Conservation (phyloP, 2,797 vertebrate species). For the Ataeniobius toweri region DNA sequence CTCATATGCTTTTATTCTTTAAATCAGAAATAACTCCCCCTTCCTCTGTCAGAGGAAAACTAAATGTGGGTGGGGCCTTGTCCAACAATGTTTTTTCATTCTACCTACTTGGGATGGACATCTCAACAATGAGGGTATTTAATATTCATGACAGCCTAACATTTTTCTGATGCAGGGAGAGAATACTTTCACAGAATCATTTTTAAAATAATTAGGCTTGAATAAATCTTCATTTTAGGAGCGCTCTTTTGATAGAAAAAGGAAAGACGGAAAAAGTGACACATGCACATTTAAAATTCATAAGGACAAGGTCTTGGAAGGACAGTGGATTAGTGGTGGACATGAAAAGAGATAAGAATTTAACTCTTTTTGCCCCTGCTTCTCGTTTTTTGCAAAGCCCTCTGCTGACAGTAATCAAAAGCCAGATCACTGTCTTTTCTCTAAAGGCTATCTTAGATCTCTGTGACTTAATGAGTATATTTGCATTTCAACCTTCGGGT, state of each 20-base stretch:
- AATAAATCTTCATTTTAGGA: conserved; percentile 57
- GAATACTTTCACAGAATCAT: conserved; percentile 46
- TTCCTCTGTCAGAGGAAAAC: conserved; percentile 59
- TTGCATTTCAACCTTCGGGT: conserved; percentile 69
- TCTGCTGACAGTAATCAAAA: conserved; percentile 57
- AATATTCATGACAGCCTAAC: conserved; percentile 69
- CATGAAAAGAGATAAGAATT: conserved; percentile 60
- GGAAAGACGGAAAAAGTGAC: conserved; percentile 2
- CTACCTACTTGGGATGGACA: conserved; percentile 57
- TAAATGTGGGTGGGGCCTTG: conserved; percentile 64
- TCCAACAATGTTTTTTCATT: conserved; percentile 66
- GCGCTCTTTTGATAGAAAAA: conserved; percentile 35
- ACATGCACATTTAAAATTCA: conserved; percentile 42
- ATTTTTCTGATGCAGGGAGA: conserved; percentile 39
- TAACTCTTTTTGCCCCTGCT: conserved; percentile 55
- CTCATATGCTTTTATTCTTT: background rate
- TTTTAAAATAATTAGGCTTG: conserved; percentile 55
- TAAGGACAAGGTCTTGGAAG: conserved; percentile 66
- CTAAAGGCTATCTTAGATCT: conserved; percentile 51
- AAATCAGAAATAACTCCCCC: conserved; percentile 13
- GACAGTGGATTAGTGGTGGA: conserved; percentile 61
- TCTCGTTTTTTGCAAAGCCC: conserved; percentile 57
- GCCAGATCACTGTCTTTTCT: conserved; percentile 38
- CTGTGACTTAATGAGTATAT: conserved; percentile 67
- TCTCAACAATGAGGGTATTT: conserved; percentile 73